Base-by-base conservation (phyloP, 2,113 vertebrate genomes). In the Clarias magur region DNA sequence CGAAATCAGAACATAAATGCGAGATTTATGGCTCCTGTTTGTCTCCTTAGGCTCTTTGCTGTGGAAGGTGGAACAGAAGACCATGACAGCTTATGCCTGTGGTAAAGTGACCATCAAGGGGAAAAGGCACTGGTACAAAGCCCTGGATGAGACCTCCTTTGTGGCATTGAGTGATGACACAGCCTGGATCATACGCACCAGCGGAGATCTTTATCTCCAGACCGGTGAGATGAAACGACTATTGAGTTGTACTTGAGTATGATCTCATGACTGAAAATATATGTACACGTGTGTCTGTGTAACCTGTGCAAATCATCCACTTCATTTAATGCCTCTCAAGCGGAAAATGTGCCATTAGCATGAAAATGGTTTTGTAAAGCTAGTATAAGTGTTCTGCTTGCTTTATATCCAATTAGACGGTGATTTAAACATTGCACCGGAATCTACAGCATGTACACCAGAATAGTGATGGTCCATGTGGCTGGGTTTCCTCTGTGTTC, bases 21-120 rank as follows among this genome's bases (percentile, higher is more conserved):
- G 56, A 83, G n/a, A n/a, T 34, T 54, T 42, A 3, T 68, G 42
- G 48, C 27, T 38, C 19, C 25, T 68, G 67, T 27, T 68, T 59
- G 57, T 9, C 30, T 34, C 86, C 4, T 17, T 59, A 99, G 98
- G 98, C 25, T 91, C 96, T n/a, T 95, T 99, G 86, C 95, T 99
- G 82, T 99, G 98, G 98, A 99, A 99, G 93, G 96, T 99, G 88
- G 98, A 99, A 86, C 98, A 99, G 94, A 98, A 97, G 89, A 97
- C 95, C 48, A 96, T 97, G 94, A 97, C 97, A n/a, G 98, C 98
- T 0, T 98, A 96, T 67, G 98, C 98, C 0, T 99, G 98, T 89
- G 97, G 97, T 3, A 99, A 99, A 92, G 97, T 98, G 4, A 96
- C 96, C 11, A 96, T 96, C 67, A 97, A 95, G 93, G 97, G 97